Evolutionary conservation across 2,797 vertebrate genomes (phyloP), one percentile per base, ranked within the genome.

Genomic region (Trachurus trachurus): DNA sequence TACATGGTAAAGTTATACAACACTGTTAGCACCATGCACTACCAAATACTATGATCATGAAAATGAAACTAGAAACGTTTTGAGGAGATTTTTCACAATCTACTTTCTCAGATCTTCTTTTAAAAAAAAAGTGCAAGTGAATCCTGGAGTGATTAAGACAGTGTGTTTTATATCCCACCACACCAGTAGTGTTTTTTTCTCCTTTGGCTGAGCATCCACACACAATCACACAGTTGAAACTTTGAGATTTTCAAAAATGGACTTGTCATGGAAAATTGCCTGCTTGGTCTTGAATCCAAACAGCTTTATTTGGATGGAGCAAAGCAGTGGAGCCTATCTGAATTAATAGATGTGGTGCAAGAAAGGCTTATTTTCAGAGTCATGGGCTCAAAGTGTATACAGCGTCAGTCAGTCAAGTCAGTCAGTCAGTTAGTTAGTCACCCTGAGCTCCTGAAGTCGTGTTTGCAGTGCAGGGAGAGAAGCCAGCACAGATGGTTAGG

Each of bases 401-500:
- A 44, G 63, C 11, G 37, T 76, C 49, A 74, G 66, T 74, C 31
- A 5, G 5, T 34, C 31, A 34, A 26, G 26, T 26, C 26, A 26
- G 26, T 26, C 31, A 34, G 31, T 34, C 6, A 34, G 31, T 34
- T 34, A 34, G 31, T 34, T 6, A 34, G 31, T 34, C 6, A 75
- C 76, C 73, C 78, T 70, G 74, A 85, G 88, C 74, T 92, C 93
- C 83, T 90, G 84, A 76, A 87, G 91, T 91, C 53, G 76, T 88
- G 87, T 93, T 95, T 95, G 92, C 95, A 89, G 93, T 89, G 87
- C 87, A 90, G 93, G 92, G 92, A 94, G 93, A 91, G 94, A 91
- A 93, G 95, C 93, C 93, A 93, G 93, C 97, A 97, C 97, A 98
- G 97, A 98, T 98, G 98, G 97, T 96, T 92, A 83, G 93, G 95